phyloP scores from a whole-genome alignment of 2,797 vertebrate genomes.

The Melanotaenia trifasciata region DNA sequence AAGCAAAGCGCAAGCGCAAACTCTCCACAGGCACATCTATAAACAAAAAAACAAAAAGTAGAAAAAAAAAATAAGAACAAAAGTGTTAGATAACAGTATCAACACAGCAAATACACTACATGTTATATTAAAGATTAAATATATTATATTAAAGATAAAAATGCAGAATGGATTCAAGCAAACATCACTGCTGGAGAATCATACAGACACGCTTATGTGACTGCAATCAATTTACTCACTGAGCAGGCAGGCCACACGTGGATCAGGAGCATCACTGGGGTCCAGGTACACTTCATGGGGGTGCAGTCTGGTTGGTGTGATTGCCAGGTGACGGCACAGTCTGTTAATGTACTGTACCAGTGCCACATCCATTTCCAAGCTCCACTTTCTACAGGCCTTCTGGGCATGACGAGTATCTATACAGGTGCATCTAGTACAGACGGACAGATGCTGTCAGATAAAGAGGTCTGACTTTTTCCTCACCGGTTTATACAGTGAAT shows the following conservation, averaged over 20 bases:
- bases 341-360: conserved; percentile 95
- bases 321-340: conserved; percentile 95
- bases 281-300: conserved; percentile 98
- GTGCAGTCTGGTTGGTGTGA: conserved; percentile 94
- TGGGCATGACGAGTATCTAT: conserved; percentile 94
- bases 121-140: neutral
- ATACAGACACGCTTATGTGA: neutral
- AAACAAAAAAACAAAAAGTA: conserved; percentile 18
- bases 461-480: neutral
- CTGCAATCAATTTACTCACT: conserved; percentile 78
- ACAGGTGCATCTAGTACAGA: conserved; percentile 82
- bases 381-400: conserved; percentile 94
- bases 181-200: neutral
- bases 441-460: conserved; percentile 9
- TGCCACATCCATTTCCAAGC: conserved; percentile 95
- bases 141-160: neutral
- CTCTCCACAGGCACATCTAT: conserved; percentile 93
- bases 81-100: neutral
- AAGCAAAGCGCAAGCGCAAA: conserved; percentile 92
- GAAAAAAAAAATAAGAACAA: neutral
- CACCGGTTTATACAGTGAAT: neutral
- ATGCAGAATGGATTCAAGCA: neutral
- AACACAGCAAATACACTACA: neutral
- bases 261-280: conserved; percentile 88
- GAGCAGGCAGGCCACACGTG: conserved; percentile 89